These are phyloP conservation scores for Agriotes lineatus DNA, from an alignment of 2,888 invertebrate genomes.

Conservation along the genomic window DNA sequence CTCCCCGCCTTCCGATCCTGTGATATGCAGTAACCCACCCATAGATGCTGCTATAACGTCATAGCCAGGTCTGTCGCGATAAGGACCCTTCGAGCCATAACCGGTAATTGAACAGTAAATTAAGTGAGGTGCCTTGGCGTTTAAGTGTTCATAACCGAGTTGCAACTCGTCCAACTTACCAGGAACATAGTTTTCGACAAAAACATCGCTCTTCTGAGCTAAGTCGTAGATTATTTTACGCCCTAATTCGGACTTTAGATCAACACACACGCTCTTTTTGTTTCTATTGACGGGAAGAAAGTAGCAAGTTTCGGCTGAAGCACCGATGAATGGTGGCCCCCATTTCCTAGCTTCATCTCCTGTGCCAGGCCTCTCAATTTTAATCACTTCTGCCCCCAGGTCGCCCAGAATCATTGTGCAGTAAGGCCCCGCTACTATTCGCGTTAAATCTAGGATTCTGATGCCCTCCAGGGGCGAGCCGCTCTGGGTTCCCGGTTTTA, in stretches of 20 bases:
- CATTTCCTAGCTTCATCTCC: conserved; percentile 93
- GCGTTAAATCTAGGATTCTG: conserved; percentile 82
- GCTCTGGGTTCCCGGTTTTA: conserved; percentile 15
- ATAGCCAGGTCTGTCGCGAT: conserved; percentile 89
- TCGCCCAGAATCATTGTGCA: conserved; percentile 95
- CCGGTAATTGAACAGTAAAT: conserved; percentile 96
- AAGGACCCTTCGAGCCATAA: conserved; percentile 90
- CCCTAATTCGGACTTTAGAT: conserved; percentile 81
- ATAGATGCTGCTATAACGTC: conserved; percentile 95
- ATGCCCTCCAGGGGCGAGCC: conserved; percentile 77
- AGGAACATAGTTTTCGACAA: conserved; percentile 95
- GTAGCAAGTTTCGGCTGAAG: conserved; percentile 79
- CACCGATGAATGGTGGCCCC: conserved; percentile 89
- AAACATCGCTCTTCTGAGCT: conserved; percentile 83
- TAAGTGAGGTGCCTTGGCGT: conserved; percentile 78
- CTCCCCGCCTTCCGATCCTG: conserved; percentile 85
- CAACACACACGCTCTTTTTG: conserved; percentile 91
- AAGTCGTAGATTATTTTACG: conserved; percentile 76
- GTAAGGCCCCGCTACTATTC: conserved; percentile 94
- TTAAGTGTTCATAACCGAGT: conserved; percentile 84
- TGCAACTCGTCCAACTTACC: conserved; percentile 84
- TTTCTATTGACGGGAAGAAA: conserved; percentile 93
- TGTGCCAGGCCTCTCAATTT: conserved; percentile 86
- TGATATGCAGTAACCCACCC: conserved; percentile 90
- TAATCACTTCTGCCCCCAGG: conserved; percentile 92